phyloP scores from a whole-genome alignment of 2,113 vertebrate species.

The Melanocharis versteri region DNA sequence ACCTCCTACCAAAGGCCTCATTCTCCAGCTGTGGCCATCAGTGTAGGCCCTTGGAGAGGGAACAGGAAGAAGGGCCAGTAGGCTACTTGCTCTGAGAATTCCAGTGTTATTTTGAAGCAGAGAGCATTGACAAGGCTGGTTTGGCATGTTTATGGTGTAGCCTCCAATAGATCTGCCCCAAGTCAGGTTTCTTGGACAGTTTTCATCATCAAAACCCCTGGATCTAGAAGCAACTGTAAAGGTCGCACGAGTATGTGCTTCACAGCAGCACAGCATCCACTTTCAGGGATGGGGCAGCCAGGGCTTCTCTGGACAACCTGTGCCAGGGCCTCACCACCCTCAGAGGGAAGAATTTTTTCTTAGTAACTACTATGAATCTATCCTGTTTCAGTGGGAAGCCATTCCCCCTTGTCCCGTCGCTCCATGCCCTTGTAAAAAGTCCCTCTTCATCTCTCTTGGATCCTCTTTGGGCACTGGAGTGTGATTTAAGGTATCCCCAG shows the following conservation, averaged over 20 bases:
- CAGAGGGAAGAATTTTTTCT: not conserved
- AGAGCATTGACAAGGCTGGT: not conserved
- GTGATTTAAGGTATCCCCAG: not conserved
- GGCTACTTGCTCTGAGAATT: not conserved
- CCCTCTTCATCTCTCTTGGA: not conserved
- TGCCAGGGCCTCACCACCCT: not conserved
- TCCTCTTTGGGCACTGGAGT: not conserved
- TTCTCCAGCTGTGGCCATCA: not conserved
- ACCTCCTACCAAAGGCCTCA: not conserved
- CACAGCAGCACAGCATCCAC: not conserved
- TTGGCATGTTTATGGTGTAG: not conserved
- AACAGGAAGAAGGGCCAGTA: not conserved
- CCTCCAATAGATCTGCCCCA: not conserved
- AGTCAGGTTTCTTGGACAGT: not conserved
- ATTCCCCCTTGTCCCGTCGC: not conserved
- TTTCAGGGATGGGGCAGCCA: not conserved
- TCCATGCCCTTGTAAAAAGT: not conserved
- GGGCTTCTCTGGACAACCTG: not conserved
- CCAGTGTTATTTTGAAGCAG: not conserved
- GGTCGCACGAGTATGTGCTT: not conserved
- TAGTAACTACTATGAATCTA: not conserved
- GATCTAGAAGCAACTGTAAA: not conserved
- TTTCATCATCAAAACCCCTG: not conserved
- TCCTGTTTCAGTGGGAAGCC: not conserved
- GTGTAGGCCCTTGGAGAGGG: not conserved